Evolutionary conservation across 2,113 vertebrate species (phyloP), one percentile per base, ranked within the genome.

Genomic region (Podarcis muralis): DNA sequence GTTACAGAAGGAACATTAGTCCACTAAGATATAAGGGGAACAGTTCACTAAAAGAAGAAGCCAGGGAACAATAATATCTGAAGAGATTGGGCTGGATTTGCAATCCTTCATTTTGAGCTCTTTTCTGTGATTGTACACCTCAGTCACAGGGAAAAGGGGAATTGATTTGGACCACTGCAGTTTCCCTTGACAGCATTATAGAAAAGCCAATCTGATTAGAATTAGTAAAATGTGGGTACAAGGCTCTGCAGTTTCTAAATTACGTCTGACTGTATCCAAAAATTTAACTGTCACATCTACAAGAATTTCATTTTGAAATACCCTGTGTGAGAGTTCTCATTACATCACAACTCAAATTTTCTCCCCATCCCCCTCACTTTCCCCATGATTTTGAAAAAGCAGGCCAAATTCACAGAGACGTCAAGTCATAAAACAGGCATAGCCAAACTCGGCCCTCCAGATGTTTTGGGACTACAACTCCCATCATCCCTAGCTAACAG

Each of bases 231-330:
- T 27, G 0, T 8, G 30, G 76, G 30, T 32, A 88, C 0, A 71
- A 1, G 66, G 37, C 75, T 20, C 23, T 23, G 2, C 82, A 76
- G 23, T 0, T 0, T 0, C 22, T 78, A 20, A 13, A 86, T 3
- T 4, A 88, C 18, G 80, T 85, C n/a, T 89, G 77, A 62, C 7
- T 25, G 1, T 2, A 4, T 2, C n/a, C 68, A 92, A 1, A 65
- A 12, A 8, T 13, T 23, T 0, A 86, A 32, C 20, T 88, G 23
- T 18, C 25, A 89, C 1, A 78, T n/a, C 1, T 35, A 32, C 77
- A 30, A 40, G 62, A 68, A 83, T 79, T 6, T 40, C 48, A 80
- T 0, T 4, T 11, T 20, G 30, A 11, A 1, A 0, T 2, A 81
- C 18, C 23, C 12, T 16, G 81, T 23, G 27, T 25, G 72, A 3